Percentiles rank a stretch among this genome's conserved stretches.
Conservation (phyloP, 2,888 invertebrate species). For the Cheilosia impressa region DNA sequence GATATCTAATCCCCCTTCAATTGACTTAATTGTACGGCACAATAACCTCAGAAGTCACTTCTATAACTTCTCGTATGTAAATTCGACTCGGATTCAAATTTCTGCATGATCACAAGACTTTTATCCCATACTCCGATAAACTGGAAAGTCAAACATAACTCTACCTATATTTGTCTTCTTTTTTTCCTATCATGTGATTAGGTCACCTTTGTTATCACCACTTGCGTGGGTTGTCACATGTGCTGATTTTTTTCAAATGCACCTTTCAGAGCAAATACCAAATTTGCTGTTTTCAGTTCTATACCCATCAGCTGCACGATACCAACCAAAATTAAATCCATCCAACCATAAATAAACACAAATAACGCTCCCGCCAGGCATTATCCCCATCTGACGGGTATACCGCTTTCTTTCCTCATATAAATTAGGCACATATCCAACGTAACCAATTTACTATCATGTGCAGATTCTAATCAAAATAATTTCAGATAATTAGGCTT, state of each 20-base stretch:
- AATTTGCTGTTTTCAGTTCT: neutral
- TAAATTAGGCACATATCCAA: neutral
- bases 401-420: neutral
- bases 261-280: neutral
- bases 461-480: conserved; percentile 7
- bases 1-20: too few species aligned
- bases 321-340: neutral
- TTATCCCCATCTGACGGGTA: neutral
- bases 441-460: conserved; percentile 16
- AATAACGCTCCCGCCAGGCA: neutral
- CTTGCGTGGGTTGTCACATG: neutral
- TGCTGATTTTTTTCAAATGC: neutral
- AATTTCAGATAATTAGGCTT: conserved; percentile 1
- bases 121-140: too few species aligned
- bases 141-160: too few species aligned
- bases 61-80: too few species aligned
- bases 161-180: too few species aligned
- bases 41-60: too few species aligned
- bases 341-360: neutral
- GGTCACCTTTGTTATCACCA: neutral
- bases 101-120: too few species aligned
- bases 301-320: neutral
- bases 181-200: neutral
- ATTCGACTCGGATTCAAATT: too few species aligned
- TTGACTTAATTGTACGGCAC: too few species aligned